phyloP scores from a whole-genome alignment of 2,888 invertebrate genomes.

The Chymomyza fuscimana region DNA sequence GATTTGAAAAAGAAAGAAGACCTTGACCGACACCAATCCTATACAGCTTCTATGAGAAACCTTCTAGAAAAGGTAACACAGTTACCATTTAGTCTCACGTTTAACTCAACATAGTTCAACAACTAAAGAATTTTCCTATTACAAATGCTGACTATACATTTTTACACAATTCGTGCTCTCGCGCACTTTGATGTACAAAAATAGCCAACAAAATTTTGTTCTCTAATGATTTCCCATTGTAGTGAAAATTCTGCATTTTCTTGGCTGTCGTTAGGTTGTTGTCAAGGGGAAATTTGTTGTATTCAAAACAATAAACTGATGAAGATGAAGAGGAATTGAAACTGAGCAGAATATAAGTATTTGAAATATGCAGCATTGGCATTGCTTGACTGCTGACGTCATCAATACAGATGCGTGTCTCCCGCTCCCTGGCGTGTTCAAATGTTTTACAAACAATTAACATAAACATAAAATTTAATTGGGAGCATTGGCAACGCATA shows the following conservation, averaged over 20 bases:
- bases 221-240: constrained; percentile 32
- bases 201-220: constrained; percentile 36
- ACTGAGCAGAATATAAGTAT: neutral
- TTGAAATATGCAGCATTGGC: neutral
- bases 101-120: constrained; percentile 11
- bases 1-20: no score
- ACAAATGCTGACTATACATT: constrained; percentile 56
- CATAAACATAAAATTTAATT: constrained; percentile 71
- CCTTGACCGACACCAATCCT: no score
- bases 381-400: constrained; percentile 3
- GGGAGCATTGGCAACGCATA: constrained; percentile 46
- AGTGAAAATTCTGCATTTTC: constrained; percentile 2
- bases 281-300: constrained; percentile 47
- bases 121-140: constrained; percentile 35
- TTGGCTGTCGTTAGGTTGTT: constrained; percentile 37
- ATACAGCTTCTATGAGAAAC: no score
- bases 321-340: neutral
- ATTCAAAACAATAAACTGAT: neutral
- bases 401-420: constrained; percentile 41
- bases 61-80: no score
- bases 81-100: neutral
- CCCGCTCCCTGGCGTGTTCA: neutral
- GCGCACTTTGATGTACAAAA: constrained; percentile 31
- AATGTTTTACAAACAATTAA: constrained; percentile 68
- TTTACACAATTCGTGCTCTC: constrained; percentile 37